phyloP scores from a whole-genome alignment of 2,797 vertebrate genomes.

The Bovichtus variegatus region DNA sequence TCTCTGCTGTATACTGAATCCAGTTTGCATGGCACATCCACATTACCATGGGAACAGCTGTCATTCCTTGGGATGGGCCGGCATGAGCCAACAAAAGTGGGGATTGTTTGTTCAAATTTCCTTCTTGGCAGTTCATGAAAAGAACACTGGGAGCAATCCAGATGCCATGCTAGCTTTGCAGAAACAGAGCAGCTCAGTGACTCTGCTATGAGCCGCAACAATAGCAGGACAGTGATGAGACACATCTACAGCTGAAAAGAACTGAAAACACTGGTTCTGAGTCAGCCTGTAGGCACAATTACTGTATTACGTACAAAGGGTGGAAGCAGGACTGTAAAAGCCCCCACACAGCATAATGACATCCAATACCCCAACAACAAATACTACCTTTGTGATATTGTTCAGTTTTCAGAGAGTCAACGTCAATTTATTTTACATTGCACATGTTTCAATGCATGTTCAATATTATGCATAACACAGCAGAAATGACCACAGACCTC shows the following conservation, averaged over 20 bases:
- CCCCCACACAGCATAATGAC: conserved; percentile 29
- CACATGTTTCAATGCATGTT: not conserved
- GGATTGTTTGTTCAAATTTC: conserved; percentile 82
- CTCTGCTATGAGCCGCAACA: conserved; percentile 65
- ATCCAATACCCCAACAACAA: conserved; percentile 34
- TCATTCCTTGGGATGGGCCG: conserved; percentile 66
- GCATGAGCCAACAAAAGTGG: conserved; percentile 78
- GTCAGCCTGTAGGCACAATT: conserved; percentile 26
- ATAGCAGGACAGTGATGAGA: conserved; percentile 55
- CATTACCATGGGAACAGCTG: conserved; percentile 75
- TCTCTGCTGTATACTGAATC: conserved; percentile 39
- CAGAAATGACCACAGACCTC: not conserved
- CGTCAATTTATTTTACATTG: not conserved
- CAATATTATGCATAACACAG: not conserved
- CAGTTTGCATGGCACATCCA: conserved; percentile 58
- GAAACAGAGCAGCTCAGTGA: conserved; percentile 79
- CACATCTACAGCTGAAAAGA: conserved; percentile 35
- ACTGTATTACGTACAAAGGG: conserved; percentile 39
- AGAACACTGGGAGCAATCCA: conserved; percentile 75
- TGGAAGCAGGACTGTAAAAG: conserved; percentile 29
- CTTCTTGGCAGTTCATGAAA: conserved; percentile 81
- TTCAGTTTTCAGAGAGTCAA: not conserved
- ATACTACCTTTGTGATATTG: conserved; percentile 24
- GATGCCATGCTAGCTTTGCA: conserved; percentile 73
- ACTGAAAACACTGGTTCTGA: conserved; percentile 42